Percentiles rank a stretch among this genome's conserved stretches.
Evolutionary conservation across 2,113 vertebrate species (phyloP).

Genomic region (Chroicocephalus ridibundus): DNA sequence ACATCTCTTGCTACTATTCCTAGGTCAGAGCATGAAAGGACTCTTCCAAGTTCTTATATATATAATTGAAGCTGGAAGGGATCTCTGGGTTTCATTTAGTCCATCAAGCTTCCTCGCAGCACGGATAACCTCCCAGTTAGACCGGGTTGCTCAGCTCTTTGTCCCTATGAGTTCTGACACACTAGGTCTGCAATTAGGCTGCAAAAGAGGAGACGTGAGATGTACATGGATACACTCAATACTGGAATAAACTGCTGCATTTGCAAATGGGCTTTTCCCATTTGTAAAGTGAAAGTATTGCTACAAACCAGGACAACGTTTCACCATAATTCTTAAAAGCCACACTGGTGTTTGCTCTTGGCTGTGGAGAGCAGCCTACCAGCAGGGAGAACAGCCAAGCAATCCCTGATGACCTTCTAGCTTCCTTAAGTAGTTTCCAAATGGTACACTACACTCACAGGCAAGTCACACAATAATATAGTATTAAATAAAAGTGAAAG

Average conservation of each 20-base stretch:
- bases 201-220: neutral
- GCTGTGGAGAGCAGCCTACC: neutral
- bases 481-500: neutral
- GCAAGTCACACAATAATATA: neutral
- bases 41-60: neutral
- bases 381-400: neutral
- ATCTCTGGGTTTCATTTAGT: neutral
- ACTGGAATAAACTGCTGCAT: neutral
- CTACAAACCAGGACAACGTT: neutral
- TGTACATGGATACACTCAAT: neutral
- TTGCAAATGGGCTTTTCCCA: neutral
- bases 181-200: neutral
- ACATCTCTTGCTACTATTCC: neutral
- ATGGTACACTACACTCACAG: neutral
- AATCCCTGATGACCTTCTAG: neutral
- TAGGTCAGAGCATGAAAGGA: neutral
- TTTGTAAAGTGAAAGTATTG: neutral
- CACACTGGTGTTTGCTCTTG: neutral
- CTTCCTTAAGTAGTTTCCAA: neutral
- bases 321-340: neutral
- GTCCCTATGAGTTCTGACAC: neutral
- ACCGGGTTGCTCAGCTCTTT: neutral
- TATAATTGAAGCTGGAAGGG: neutral
- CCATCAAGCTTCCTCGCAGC: neutral
- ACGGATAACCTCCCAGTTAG: neutral